Evolutionary conservation across 2,888 invertebrate genomes (phyloP), one percentile per base, ranked within the genome.

Genomic region (Napeogenes sylphis): DNA sequence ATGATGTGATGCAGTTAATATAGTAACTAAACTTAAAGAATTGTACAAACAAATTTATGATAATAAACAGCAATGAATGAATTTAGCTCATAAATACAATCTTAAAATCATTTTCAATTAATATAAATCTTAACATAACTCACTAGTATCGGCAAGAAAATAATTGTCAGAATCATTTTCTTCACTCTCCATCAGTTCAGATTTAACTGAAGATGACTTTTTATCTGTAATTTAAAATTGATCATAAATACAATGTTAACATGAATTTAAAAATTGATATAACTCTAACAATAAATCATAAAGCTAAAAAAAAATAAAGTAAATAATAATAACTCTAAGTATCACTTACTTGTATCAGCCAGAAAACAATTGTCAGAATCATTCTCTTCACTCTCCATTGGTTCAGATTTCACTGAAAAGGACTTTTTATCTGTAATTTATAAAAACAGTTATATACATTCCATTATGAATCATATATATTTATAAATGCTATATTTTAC

Each of bases 361-460:
- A 70, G 42, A n/a, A 63, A 65, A 57, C 58, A 62, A 47, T 69
- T 61, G 58, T 69, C 70, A 2, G 68, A 84, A 2, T 86, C 86
- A n/a, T 81, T 76, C 0, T 67, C 77, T 10, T 75, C 80, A 58
- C 78, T 78, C 2, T 69, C 72, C 0, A 75, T 75, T 0, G 76
- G 78, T 46, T 87, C 86, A 10, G 73, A 0, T 60, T 87, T 87
- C 30, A 86, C 75, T 10, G 74, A 69, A 4, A 70, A 0, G 0
- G 62, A 69, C 55, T 59, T 79, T 77, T 12, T 71, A 42, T 79
- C 85, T 81, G 78, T 45, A 78, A 82, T 6, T 38, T 6, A 38
- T 8, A 38, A 38, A 4, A 38, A 38, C 38, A 38, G 38, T 6
- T 10, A 42, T 10, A 10, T 6, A 10, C 8, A 42, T 10, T 42